phyloP scores from a whole-genome alignment of 2,888 invertebrate species.

The Lepidonotus clava region DNA sequence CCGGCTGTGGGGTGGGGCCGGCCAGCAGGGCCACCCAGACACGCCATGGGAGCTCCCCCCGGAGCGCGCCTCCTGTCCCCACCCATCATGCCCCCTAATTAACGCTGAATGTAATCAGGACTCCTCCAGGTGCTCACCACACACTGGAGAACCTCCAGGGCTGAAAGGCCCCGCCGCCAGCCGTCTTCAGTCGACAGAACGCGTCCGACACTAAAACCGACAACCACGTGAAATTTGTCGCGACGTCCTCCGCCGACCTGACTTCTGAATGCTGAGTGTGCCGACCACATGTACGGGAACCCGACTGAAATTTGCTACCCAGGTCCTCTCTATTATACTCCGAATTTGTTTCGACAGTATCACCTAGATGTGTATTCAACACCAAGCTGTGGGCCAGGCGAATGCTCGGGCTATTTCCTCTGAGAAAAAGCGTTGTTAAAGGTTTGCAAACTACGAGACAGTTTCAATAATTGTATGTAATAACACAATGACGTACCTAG shows the following conservation, averaged over 20 bases:
- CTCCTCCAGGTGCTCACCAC: slow-evolving; percentile 32
- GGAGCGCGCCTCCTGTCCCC: neutral
- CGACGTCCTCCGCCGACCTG: neutral
- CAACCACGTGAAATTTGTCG: slow-evolving; percentile 33
- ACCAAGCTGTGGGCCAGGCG: no score
- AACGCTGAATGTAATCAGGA: slow-evolving; percentile 52
- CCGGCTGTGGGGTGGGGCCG: neutral
- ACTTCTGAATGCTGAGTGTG: neutral
- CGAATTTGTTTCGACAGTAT: neutral
- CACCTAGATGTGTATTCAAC: neutral
- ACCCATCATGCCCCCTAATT: slow-evolving; percentile 46
- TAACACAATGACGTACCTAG: no score
- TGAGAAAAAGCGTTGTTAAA: no score
- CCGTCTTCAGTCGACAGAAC: neutral
- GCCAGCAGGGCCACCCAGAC: no score
- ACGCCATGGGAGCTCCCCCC: neutral
- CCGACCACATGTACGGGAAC: neutral
- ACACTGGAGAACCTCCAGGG: neutral
- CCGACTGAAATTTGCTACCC: neutral
- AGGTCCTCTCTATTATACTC: neutral
- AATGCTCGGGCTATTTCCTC: no score
- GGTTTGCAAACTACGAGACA: no score
- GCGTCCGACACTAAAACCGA: neutral
- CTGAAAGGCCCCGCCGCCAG: no score
- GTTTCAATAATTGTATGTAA: no score